Base-by-base conservation (phyloP, 2,888 invertebrate genomes). In the Elmis aenea region DNA sequence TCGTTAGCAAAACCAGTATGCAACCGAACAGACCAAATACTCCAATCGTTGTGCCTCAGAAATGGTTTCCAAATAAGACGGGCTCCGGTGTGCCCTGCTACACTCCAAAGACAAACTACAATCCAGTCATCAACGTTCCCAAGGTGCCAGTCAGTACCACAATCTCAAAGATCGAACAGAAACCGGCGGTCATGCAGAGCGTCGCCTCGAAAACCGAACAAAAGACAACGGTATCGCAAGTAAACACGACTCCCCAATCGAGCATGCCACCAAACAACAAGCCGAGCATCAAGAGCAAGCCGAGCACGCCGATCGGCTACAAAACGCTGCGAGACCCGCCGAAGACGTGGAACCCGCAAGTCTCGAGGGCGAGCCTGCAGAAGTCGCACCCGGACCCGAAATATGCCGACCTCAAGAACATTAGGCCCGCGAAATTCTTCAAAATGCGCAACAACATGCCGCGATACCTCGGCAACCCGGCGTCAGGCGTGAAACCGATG, bases 401-500 rank as follows among this genome's bases (percentile, higher is more conserved):
- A 43, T 46, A 50, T 29, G 40, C 49, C 2, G 64, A 64, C 35
- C 44, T 58, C 46, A 64, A 64, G 38, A 65, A 58, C 33, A 54
- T 59, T 5, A 45, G 61, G 42, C 74, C 75, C 2, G 72, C 74
- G 2, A 75, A 75, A 51, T 76, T 77, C 38, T 76, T 76, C 48
- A 77, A 76, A 51, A 70, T 71, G 62, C 58, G 76, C 13, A 76
- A 70, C 45, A 68, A 74, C 42, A 67, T 73, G 55, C 76, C 75
- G 0, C 57, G 75, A 36, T 76, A 72, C 48, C 50, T 74, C 38
- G 74, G 74, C 0, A 76, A 76, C 51, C 77, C 77, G 0, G 73
- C 76, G 0, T 75, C 76, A 0, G 76, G 77, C 0, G 77, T 77
- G 0, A 77, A 77, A 42, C 76, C 77, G 0, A 71, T 77, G 70